These are phyloP conservation scores for Bos indicus DNA, from an alignment of 2,113 vertebrate genomes.

Conservation along the genomic window DNA sequence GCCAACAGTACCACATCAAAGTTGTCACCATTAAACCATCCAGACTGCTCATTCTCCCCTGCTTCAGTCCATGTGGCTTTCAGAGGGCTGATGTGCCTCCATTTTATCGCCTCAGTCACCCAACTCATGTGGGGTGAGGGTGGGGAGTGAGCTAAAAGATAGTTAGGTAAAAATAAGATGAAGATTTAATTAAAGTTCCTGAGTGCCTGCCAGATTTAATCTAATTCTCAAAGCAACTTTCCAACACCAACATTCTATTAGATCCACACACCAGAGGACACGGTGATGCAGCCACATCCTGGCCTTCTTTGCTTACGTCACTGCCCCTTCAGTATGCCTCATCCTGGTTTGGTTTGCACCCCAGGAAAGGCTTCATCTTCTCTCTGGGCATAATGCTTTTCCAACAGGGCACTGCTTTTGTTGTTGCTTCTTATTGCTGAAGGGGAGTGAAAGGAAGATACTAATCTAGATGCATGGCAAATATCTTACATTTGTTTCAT, in stretches of 20 bases:
- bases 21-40: background rate
- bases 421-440: background rate
- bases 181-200: background rate
- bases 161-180: background rate
- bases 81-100: fast-evolving
- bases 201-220: background rate
- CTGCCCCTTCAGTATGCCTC: background rate
- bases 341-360: background rate
- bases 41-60: background rate
- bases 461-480: background rate
- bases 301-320: no score
- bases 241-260: background rate
- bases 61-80: fast-evolving
- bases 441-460: background rate
- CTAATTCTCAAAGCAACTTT: background rate
- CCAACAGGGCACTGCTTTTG: background rate
- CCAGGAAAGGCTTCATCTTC: background rate
- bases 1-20: background rate
- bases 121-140: fast-evolving
- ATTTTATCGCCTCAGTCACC: background rate
- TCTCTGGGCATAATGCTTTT: background rate
- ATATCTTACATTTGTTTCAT: background rate
- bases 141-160: background rate
- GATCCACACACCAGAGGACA: background rate
- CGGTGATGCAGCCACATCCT: fast-evolving